Conservation (phyloP, 2,888 invertebrate genomes). For the Xanthostigma xanthostigma region DNA sequence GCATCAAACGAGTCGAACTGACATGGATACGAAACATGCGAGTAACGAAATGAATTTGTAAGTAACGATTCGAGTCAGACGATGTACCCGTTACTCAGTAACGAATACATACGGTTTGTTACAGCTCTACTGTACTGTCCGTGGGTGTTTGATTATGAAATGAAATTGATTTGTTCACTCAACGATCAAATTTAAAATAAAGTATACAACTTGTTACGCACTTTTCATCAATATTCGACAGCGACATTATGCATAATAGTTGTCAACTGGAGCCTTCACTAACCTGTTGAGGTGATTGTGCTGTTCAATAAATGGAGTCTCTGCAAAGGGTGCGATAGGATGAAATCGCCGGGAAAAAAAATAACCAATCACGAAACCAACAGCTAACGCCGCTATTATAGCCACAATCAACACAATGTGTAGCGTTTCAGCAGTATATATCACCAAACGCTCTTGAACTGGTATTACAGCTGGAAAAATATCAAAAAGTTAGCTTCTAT, state of each 20-base stretch:
- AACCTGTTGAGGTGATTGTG: conserved; percentile 63
- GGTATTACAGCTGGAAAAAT: conserved; percentile 6
- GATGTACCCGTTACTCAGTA: too few species aligned
- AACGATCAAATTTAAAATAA: too few species aligned
- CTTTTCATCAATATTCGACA: too few species aligned
- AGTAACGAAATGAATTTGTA: too few species aligned
- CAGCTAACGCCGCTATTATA: conserved; percentile 62
- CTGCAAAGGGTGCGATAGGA: conserved; percentile 49
- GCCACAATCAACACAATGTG: conserved; percentile 68
- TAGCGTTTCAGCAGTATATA: conserved; percentile 67
- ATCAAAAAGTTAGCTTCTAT: neutral
- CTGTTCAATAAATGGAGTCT: conserved; percentile 61
- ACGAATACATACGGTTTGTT: too few species aligned
- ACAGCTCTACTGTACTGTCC: too few species aligned
- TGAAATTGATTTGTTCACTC: too few species aligned
- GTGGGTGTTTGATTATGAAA: too few species aligned
- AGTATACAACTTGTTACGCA: too few species aligned
- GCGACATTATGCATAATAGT: neutral
- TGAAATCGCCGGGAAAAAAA: conserved; percentile 67
- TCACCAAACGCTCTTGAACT: conserved; percentile 40
- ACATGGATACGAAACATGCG: too few species aligned
- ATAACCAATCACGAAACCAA: conserved; percentile 74
- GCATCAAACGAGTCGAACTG: too few species aligned
- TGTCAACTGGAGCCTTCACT: conserved; percentile 7
- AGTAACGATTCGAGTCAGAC: too few species aligned